Conservation (phyloP, 2,888 invertebrate species). For the Trissolcus japonicus region DNA sequence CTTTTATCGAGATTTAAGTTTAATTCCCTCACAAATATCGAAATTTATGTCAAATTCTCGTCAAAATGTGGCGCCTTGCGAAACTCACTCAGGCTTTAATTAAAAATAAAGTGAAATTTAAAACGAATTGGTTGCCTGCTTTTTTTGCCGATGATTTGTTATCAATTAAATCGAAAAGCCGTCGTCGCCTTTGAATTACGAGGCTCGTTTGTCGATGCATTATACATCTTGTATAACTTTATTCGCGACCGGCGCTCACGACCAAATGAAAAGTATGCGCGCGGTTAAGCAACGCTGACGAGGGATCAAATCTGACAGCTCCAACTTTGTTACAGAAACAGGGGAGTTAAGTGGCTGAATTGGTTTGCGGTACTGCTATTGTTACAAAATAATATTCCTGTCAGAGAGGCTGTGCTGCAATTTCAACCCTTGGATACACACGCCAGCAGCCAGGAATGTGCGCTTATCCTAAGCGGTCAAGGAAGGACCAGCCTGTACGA, state of each 20-base stretch:
- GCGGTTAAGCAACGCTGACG: slow-evolving; percentile 15
- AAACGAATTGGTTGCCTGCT: slow-evolving; percentile 2
- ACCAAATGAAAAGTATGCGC: too few species aligned
- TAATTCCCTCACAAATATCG: not conserved
- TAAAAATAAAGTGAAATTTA: slow-evolving; percentile 17
- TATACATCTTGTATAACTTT: slow-evolving; percentile 40
- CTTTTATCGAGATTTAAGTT: too few species aligned
- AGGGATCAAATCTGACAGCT: slow-evolving; percentile 49
- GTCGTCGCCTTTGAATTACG: slow-evolving; percentile 22
- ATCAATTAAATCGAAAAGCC: slow-evolving; percentile 51
- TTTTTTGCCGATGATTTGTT: slow-evolving; percentile 39
- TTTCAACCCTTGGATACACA: slow-evolving; percentile 69
- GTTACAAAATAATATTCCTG: slow-evolving; percentile 46
- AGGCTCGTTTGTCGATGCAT: slow-evolving; percentile 27
- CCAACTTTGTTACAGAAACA: slow-evolving; percentile 49
- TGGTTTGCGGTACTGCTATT: slow-evolving; percentile 43
- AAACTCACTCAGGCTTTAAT: slow-evolving; percentile 5
- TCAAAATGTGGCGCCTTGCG: not conserved
- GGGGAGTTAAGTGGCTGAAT: slow-evolving; percentile 44
- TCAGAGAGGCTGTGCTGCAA: slow-evolving; percentile 62
- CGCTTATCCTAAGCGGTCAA: slow-evolving; percentile 85
- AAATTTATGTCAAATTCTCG: not conserved
- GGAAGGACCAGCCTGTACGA: slow-evolving; percentile 89
- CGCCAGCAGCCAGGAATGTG: slow-evolving; percentile 81
- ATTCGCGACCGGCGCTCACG: slow-evolving; percentile 1